Evolutionary conservation across 2,113 vertebrate species (phyloP), one percentile per base, ranked within the genome.

Genomic region (Crotalus horridus): DNA sequence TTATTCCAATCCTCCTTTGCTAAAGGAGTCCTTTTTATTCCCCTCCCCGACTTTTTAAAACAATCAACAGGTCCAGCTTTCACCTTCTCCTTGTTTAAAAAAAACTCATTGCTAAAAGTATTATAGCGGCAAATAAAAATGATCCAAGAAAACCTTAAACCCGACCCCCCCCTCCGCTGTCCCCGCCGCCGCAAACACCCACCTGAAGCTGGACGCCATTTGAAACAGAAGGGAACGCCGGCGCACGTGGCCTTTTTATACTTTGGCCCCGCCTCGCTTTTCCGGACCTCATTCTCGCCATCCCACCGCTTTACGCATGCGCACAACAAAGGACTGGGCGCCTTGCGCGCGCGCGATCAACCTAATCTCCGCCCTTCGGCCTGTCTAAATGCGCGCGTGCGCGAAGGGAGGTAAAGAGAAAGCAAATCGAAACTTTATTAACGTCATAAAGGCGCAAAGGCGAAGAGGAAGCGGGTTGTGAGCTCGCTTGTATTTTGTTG

Each of bases 131-230:
- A 56, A 56, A 56, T 51, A 51, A 51, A 20, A 20, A 21, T 56
- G 15, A 56, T 56, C 20, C 21, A 21, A 86, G 2, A 48, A 24
- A 24, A 26, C 43, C 23, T 11, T 10, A 0, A 0, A 1, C 61
- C 1, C 61, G 0, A 6, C 20, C 39, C 46, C 6, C 15, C 0
- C 17, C 46, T 4, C 46, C 46, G 46, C 43, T 2, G 6, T 4
- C 3, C 51, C 33, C 26, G 2, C 5, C 3, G 6, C 0, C 20
- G 2, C 0, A 15, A 88, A 0, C 7, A 64, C 81, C 1, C 0
- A 87, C 56, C 46, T 6, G 0, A 0, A 0, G 0, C 7, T 1
- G n/a, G 81, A 29, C 89, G 89, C 92, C 92, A 93, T 93, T 87
- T 86, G 4, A 90, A 90, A 90, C 56, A 86, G 89, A 20, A 43